Conservation (phyloP, 2,888 invertebrate genomes). For the Papilio demoleus region DNA sequence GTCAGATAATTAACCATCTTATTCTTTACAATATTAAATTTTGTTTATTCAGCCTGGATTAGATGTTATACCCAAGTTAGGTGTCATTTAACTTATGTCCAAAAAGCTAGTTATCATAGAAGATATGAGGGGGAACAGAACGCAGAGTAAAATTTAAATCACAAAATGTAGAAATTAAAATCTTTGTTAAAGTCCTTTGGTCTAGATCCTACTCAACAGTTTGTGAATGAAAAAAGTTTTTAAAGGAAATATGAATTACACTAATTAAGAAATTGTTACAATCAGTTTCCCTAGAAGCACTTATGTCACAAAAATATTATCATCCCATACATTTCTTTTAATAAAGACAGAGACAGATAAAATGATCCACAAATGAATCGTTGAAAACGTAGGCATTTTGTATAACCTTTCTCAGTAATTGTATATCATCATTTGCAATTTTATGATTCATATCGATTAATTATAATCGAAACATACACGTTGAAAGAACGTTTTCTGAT, state of each 20-base stretch:
- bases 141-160: background rate
- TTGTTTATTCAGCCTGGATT: too few relatives aligned
- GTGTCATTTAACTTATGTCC: too few relatives aligned
- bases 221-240: too few relatives aligned
- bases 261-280: too few relatives aligned
- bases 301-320: background rate
- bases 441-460: constrained; percentile 15
- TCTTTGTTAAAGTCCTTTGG: background rate
- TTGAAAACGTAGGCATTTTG: background rate
- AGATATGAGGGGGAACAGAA: background rate
- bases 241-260: too few relatives aligned
- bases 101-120: background rate
- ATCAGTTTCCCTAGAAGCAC: background rate
- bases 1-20: background rate
- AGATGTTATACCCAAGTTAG: too few relatives aligned
- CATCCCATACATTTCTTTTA: background rate
- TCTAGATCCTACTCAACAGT: background rate
- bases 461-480: background rate
- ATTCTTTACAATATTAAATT: too few relatives aligned
- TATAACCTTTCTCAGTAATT: constrained; percentile 20
- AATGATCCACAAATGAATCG: background rate
- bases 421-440: constrained; percentile 4
- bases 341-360: background rate
- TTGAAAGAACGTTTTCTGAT: background rate
- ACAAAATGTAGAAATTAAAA: background rate